A percentile compares a stretch with the other conserved stretches of the same genome.
Evolutionary conservation across 2,113 vertebrate species (phyloP).

Genomic region (Athene noctua): DNA sequence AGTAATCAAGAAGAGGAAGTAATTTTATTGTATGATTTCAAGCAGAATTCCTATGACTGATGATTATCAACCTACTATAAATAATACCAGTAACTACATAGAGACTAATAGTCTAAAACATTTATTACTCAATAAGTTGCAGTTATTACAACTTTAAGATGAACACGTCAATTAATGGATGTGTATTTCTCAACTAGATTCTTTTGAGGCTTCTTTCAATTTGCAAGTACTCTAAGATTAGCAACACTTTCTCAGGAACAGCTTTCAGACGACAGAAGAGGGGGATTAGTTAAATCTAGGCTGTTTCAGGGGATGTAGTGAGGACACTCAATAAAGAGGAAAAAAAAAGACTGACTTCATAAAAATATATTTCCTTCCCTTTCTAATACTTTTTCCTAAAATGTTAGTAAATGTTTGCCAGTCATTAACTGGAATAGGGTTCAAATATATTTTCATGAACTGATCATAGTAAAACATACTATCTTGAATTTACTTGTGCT

Average conservation of each 20-base stretch:
- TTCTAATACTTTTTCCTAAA: background rate
- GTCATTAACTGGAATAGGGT: background rate
- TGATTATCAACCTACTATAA: background rate
- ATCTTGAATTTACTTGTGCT: background rate
- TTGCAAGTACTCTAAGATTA: background rate
- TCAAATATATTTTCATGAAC: background rate
- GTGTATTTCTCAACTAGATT: background rate
- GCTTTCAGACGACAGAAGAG: background rate
- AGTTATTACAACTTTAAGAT: background rate
- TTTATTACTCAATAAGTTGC: background rate
- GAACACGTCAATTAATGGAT: background rate
- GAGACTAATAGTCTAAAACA: background rate
- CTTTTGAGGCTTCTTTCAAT: background rate
- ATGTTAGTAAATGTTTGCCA: background rate
- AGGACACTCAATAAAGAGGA: background rate
- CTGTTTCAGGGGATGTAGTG: background rate
- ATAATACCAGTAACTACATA: background rate
- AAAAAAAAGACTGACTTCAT: background rate
- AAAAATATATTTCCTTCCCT: background rate
- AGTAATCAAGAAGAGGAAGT: background rate
- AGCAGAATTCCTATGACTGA: background rate
- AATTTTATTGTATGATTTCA: background rate
- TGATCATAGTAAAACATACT: background rate
- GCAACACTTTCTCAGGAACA: background rate
- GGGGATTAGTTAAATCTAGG: background rate